These are phyloP conservation scores for Teleopsis dalmanni DNA, from an alignment of 1,140 invertebrate species.

Conservation along the genomic window DNA sequence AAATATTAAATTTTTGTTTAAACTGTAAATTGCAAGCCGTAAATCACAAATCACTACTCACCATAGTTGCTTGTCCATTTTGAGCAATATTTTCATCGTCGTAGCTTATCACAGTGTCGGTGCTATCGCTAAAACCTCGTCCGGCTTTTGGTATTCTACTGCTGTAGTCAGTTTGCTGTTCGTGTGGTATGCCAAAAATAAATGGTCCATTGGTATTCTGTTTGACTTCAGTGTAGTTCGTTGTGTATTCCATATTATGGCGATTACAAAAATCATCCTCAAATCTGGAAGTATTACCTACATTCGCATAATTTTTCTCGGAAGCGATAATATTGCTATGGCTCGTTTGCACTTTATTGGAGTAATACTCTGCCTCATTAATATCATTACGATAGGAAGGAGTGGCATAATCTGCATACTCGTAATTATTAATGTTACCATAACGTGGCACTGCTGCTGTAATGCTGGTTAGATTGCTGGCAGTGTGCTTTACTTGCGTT, in stretches of 20 bases:
- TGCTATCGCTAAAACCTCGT: slow-evolving; percentile 2
- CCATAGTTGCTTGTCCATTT: too few relatives aligned
- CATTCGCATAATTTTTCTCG: not conserved
- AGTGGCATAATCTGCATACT: slow-evolving; percentile 1
- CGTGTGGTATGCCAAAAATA: slow-evolving; percentile 33
- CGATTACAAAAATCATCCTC: slow-evolving; percentile 37
- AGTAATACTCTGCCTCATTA: slow-evolving; percentile 4
- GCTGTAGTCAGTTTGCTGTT: slow-evolving; percentile 19
- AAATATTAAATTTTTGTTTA: too few relatives aligned
- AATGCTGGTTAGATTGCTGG: slow-evolving; percentile 12
- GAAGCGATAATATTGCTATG: slow-evolving; percentile 3
- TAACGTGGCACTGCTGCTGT: slow-evolving; percentile 14
- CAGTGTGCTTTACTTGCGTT: slow-evolving; percentile 16
- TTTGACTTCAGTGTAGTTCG: too few relatives aligned
- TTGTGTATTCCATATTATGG: too few relatives aligned
- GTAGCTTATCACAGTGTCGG: slow-evolving; percentile 5
- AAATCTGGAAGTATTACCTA: slow-evolving; percentile 25
- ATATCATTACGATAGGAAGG: not conserved
- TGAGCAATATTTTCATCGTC: too few relatives aligned
- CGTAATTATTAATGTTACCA: slow-evolving; percentile 13
- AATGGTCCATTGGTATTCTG: slow-evolving; percentile 33
- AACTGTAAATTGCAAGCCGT: too few relatives aligned
- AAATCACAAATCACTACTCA: too few relatives aligned
- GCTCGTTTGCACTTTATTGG: not conserved
- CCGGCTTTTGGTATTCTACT: slow-evolving; percentile 6